Conservation (phyloP, 1,140 invertebrate species). For the Nasonia longicornis region DNA sequence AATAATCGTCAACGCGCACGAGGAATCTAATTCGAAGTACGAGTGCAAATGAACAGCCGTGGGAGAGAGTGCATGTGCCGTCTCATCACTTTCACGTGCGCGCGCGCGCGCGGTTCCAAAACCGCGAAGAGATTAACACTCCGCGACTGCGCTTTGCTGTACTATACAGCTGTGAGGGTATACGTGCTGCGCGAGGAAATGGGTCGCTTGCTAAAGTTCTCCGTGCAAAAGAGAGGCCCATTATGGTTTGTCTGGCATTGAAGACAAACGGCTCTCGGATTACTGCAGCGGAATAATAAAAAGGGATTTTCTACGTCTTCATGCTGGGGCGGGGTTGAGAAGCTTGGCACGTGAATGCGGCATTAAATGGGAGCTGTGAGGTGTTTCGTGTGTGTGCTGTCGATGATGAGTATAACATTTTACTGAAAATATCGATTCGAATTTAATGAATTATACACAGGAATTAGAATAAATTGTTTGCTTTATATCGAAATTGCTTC, state of each 20-base stretch:
- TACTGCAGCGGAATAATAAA: background rate
- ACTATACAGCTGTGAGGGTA: too few relatives aligned
- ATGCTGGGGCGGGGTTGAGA: background rate
- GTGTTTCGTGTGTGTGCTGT: too few relatives aligned
- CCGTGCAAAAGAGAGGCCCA: background rate
- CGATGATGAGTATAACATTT: too few relatives aligned
- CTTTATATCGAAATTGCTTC: background rate
- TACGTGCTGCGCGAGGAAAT: background rate
- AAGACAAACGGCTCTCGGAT: background rate
- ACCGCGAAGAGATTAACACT: background rate
- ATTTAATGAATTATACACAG: too few relatives aligned
- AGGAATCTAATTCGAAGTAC: background rate
- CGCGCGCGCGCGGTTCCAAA: background rate
- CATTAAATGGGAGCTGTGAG: too few relatives aligned
- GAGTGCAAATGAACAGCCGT: background rate
- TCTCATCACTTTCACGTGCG: constrained; percentile 2
- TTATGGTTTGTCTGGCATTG: background rate
- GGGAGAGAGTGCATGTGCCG: background rate
- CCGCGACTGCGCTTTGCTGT: background rate
- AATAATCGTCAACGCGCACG: background rate
- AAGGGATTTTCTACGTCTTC: background rate
- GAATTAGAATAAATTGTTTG: background rate
- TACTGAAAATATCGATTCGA: too few relatives aligned
- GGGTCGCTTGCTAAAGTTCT: background rate
- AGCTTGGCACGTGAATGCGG: too few relatives aligned